Conservation (phyloP, 2,113 vertebrate genomes). For the Megaceryle torquata region DNA sequence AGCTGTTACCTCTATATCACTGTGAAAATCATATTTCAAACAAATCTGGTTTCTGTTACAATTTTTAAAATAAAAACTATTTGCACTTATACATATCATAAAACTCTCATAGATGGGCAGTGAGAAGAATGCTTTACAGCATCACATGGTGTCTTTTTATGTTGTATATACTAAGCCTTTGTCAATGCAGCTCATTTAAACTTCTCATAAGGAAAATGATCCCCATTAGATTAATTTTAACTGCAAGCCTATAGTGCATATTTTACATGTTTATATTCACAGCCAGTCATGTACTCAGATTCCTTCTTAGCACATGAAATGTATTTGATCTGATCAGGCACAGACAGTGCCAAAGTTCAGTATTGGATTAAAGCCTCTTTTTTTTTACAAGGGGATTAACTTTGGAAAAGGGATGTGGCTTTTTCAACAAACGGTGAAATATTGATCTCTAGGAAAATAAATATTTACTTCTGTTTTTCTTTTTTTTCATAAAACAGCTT, state of each 20-base stretch:
- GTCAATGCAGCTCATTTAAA: background rate
- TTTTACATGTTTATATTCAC: conserved; percentile 18
- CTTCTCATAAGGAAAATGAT: background rate
- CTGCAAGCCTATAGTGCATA: background rate
- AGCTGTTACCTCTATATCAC: background rate
- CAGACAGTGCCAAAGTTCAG: background rate
- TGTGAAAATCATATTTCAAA: background rate
- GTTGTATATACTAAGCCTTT: background rate
- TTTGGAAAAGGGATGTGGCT: background rate
- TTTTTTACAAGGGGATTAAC: background rate
- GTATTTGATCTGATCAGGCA: conserved; percentile 21
- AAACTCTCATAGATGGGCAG: background rate
- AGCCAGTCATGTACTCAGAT: background rate
- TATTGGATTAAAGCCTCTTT: conserved; percentile 14
- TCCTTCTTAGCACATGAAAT: background rate
- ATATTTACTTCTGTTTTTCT: background rate
- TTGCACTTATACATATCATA: background rate
- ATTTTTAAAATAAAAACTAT: background rate
- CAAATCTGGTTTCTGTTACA: background rate
- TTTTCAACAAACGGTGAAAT: background rate
- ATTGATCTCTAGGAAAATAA: background rate
- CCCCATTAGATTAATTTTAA: conserved; percentile 12
- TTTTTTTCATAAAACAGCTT: background rate
- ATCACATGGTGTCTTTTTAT: background rate
- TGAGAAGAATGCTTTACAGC: background rate